A percentile compares a stretch with the other conserved stretches of the same genome.
Evolutionary conservation across 2,888 invertebrate genomes (phyloP).

Genomic region (Rhimphoctona megacephalus): DNA sequence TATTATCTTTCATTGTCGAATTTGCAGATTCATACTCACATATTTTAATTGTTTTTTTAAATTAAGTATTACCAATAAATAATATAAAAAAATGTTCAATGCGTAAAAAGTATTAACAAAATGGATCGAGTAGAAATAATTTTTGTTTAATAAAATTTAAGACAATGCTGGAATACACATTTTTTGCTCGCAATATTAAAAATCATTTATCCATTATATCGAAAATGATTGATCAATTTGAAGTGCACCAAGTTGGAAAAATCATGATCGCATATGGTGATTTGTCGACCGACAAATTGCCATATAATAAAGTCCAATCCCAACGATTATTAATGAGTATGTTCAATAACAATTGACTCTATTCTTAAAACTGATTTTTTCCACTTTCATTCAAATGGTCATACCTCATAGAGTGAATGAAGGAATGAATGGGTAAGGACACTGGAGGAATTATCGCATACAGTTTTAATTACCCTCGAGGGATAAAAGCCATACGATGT

Average conservation of each 20-base stretch:
- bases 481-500: constrained; percentile 11
- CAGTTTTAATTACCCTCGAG: constrained; percentile 21
- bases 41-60: no score
- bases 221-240: not conserved
- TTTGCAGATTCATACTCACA: not conserved
- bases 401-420: not conserved
- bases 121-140: no score
- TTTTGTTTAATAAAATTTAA: not conserved
- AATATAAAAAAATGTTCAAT: no score
- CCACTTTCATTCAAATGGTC: not conserved
- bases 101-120: no score
- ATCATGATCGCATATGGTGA: not conserved
- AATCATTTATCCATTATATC: not conserved
- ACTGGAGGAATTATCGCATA: constrained; percentile 2
- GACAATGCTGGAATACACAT: not conserved
- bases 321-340: not conserved
- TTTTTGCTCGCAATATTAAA: not conserved
- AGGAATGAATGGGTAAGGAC: not conserved
- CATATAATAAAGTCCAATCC: not conserved
- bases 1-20: not conserved
- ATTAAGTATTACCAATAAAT: no score
- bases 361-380: constrained; percentile 2
- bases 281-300: not conserved
- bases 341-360: constrained; percentile 1
- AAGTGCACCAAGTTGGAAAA: not conserved